phyloP scores from a whole-genome alignment of 2,888 invertebrate genomes.

The Synanthedon tipuliformis region DNA sequence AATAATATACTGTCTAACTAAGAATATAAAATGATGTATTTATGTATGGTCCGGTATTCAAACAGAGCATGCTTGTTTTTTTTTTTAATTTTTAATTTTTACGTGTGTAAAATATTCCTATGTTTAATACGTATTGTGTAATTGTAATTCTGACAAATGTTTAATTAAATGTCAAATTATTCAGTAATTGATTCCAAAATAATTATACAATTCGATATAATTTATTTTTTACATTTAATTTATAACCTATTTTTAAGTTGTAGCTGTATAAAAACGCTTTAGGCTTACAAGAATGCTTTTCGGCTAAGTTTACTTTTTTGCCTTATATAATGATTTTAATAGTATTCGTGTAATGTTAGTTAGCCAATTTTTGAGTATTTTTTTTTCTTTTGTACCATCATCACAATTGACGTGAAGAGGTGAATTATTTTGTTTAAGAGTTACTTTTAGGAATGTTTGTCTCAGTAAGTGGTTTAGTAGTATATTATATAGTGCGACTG shows the following conservation, averaged over 20 bases:
- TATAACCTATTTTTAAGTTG: constrained; percentile 31
- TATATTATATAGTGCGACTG: constrained; percentile 48
- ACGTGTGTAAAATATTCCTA: too few species aligned
- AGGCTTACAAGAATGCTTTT: constrained; percentile 44
- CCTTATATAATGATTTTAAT: constrained; percentile 46
- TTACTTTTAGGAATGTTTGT: constrained; percentile 42
- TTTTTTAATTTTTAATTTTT: too few species aligned
- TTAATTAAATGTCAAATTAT: not conserved
- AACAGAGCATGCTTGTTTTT: too few species aligned
- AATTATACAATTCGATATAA: constrained; percentile 40
- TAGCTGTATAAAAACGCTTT: constrained; percentile 62
- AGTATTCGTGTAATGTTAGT: constrained; percentile 44
- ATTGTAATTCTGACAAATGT: not conserved
- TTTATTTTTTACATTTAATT: constrained; percentile 42
- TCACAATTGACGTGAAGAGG: constrained; percentile 53
- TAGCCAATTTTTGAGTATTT: constrained; percentile 54
- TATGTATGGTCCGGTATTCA: too few species aligned
- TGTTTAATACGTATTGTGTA: not conserved
- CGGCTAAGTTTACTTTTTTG: constrained; percentile 36
- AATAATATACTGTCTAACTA: constrained; percentile 11
- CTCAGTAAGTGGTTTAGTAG: constrained; percentile 35
- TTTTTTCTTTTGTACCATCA: constrained; percentile 43
- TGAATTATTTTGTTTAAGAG: constrained; percentile 43
- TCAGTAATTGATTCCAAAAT: constrained; percentile 28
- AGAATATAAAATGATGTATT: too few species aligned